These are phyloP conservation scores for Agapostemon virescens DNA, from an alignment of 2,888 invertebrate genomes.

Conservation along the genomic window DNA sequence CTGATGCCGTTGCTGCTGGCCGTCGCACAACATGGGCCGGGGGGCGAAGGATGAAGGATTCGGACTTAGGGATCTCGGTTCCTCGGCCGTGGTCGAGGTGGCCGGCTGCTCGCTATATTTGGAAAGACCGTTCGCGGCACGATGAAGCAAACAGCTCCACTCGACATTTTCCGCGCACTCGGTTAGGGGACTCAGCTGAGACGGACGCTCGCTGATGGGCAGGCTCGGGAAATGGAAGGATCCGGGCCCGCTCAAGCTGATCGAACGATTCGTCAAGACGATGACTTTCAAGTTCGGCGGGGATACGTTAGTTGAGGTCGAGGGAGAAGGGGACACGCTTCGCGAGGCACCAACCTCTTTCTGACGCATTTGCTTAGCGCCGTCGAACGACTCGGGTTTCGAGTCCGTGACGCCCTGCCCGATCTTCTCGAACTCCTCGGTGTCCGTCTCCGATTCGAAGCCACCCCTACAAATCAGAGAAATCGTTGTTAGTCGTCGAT, in stretches of 20 bases:
- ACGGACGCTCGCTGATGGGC: slow-evolving; percentile 68
- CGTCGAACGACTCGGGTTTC: slow-evolving; percentile 74
- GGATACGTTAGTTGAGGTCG: slow-evolving; percentile 76
- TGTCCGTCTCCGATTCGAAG: slow-evolving; percentile 90
- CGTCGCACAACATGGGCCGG: slow-evolving; percentile 78
- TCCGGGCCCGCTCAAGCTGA: slow-evolving; percentile 73
- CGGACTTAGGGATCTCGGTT: slow-evolving; percentile 62
- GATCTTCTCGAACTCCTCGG: slow-evolving; percentile 91
- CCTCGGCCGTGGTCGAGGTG: slow-evolving; percentile 53
- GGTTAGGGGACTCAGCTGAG: slow-evolving; percentile 74
- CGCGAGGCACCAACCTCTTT: slow-evolving; percentile 79
- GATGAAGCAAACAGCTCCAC: slow-evolving; percentile 47
- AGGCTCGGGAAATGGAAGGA: slow-evolving; percentile 74
- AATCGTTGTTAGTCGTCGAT: background rate
- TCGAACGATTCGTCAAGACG: slow-evolving; percentile 67
- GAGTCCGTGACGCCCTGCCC: slow-evolving; percentile 81
- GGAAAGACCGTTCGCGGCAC: slow-evolving; percentile 41
- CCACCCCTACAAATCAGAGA: slow-evolving; percentile 82
- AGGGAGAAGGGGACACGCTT: slow-evolving; percentile 76
- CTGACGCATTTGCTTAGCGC: slow-evolving; percentile 68
- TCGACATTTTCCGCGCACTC: slow-evolving; percentile 72
- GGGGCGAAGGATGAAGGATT: slow-evolving; percentile 61
- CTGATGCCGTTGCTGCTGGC: slow-evolving; percentile 75
- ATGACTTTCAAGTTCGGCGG: slow-evolving; percentile 73
- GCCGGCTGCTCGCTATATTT: slow-evolving; percentile 52